Evolutionary conservation across 1,140 invertebrate species (phyloP).

Genomic region (Spodoptera litura): DNA sequence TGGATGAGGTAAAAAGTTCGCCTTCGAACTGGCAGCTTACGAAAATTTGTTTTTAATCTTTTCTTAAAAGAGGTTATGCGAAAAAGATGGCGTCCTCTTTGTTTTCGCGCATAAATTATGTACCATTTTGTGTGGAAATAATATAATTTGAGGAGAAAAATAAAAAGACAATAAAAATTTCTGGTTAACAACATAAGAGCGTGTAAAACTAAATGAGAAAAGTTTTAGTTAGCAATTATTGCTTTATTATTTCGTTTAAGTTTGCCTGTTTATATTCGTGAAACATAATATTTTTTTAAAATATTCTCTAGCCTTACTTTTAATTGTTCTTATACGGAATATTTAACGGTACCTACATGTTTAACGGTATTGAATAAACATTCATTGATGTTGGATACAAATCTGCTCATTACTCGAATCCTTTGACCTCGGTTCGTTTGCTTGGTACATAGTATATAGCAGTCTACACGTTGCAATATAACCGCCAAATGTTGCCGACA

Average conservation of each 20-base stretch:
- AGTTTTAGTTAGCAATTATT: no score
- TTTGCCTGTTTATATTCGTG: no score
- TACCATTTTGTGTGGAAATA: background rate
- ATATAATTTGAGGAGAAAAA: background rate
- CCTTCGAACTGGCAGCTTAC: conserved; percentile 58
- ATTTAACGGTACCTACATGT: background rate
- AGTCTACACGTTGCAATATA: conserved; percentile 21
- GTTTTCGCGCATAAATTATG: conserved; percentile 7
- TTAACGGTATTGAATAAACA: background rate
- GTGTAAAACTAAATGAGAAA: no score
- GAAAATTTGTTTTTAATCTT: conserved; percentile 62
- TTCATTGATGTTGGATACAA: background rate
- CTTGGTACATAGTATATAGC: background rate
- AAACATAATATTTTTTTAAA: no score
- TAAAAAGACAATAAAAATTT: background rate
- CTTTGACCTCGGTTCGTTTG: conserved; percentile 7
- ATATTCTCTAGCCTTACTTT: no score
- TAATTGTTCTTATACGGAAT: no score
- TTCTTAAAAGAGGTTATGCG: conserved; percentile 18
- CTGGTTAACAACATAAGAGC: background rate
- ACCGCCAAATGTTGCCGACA: conserved; percentile 22
- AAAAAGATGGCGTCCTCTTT: conserved; percentile 5
- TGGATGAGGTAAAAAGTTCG: conserved; percentile 60
- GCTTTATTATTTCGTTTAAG: no score
- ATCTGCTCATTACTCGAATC: conserved; percentile 1